These are phyloP conservation scores for Hydraecia micacea DNA, from an alignment of 2,888 invertebrate genomes.

Conservation along the genomic window DNA sequence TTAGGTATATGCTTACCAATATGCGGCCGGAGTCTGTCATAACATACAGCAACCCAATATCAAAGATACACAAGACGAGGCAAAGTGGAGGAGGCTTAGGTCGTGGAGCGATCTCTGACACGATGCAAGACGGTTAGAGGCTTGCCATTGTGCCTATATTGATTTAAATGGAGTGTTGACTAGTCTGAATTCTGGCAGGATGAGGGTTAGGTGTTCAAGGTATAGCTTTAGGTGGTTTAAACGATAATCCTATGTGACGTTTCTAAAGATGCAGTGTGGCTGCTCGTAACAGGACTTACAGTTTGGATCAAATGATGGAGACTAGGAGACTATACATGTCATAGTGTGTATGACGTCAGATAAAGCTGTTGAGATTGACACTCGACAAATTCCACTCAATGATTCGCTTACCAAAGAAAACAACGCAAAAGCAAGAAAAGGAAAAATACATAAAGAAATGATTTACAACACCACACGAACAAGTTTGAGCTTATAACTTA, in stretches of 20 bases:
- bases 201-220: background rate
- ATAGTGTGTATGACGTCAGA: background rate
- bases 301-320: background rate
- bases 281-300: background rate
- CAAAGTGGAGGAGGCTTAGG: slow-evolving; percentile 57
- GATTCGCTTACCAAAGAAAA: background rate
- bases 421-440: background rate
- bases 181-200: background rate
- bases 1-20: slow-evolving; percentile 58
- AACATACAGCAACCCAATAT: slow-evolving; percentile 67
- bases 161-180: slow-evolving; percentile 34
- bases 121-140: slow-evolving; percentile 24
- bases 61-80: slow-evolving; percentile 61
- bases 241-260: background rate
- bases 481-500: slow-evolving; percentile 60
- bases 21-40: slow-evolving; percentile 64
- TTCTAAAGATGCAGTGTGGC: background rate
- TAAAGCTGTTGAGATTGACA: slow-evolving; percentile 5
- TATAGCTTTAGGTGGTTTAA: background rate
- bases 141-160: slow-evolving; percentile 38
- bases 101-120: slow-evolving; percentile 40
- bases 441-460: slow-evolving; percentile 33
- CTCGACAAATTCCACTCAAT: background rate
- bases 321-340: background rate
- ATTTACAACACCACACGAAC: slow-evolving; percentile 55